Conservation (phyloP, 23 tunicate genomes). For the Ciona savignyi region DNA sequence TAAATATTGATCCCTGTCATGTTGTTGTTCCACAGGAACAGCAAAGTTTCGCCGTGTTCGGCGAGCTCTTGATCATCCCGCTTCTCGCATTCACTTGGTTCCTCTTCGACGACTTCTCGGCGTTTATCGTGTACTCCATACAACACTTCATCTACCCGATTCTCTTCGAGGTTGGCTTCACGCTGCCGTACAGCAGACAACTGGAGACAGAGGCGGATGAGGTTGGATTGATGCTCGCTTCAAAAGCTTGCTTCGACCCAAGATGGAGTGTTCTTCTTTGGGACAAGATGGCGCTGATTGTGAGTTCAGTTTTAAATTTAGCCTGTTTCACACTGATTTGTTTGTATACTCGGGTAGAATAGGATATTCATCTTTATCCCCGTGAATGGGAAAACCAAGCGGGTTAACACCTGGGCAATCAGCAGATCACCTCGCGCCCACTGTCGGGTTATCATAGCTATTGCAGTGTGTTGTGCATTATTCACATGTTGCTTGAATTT, state of each 20-base stretch:
- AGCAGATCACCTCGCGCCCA: too few relatives aligned
- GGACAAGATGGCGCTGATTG: constrained; percentile 79
- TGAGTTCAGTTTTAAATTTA: background rate
- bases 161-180: constrained; percentile 70
- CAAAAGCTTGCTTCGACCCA: constrained; percentile 90
- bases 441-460: too few relatives aligned
- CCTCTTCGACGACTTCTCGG: constrained; percentile 67
- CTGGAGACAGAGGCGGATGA: constrained; percentile 85
- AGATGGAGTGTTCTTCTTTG: constrained; percentile 80
- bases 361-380: too few relatives aligned
- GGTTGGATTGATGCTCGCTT: constrained; percentile 54
- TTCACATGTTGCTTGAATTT: too few relatives aligned
- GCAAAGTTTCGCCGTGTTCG: constrained; percentile 70
- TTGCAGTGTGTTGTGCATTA: too few relatives aligned
- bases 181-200: constrained; percentile 64
- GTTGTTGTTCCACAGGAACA: constrained; percentile 63
- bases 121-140: constrained; percentile 41
- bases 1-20: too few relatives aligned
- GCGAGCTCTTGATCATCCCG: constrained; percentile 69
- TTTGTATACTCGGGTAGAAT: too few relatives aligned
- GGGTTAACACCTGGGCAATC: too few relatives aligned
- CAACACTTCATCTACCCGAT: constrained; percentile 44
- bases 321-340: too few relatives aligned
- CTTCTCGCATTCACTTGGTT: constrained; percentile 82
- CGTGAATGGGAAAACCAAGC: too few relatives aligned